Conservation (phyloP, 2,797 vertebrate species). For the Premnoplex brunnescens region DNA sequence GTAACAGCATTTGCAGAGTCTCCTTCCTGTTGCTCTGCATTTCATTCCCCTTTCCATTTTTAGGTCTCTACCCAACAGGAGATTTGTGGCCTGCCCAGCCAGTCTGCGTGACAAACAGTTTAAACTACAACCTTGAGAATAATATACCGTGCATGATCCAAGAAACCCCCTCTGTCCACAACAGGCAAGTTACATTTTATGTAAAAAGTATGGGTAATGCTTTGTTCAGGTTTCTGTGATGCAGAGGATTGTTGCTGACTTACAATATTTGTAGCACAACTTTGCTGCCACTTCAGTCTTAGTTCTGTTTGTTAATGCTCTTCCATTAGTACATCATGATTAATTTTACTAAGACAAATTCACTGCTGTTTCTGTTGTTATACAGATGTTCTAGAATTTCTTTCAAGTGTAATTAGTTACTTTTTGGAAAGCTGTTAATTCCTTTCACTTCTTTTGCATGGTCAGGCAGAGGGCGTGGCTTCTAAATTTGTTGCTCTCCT, state of each 20-base stretch:
- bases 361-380: not conserved
- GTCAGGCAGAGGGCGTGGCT: not conserved
- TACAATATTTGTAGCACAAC: not conserved
- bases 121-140: slow-evolving; percentile 88
- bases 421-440: not conserved
- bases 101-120: slow-evolving; percentile 86
- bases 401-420: not conserved
- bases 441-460: not conserved
- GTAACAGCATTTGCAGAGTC: not conserved
- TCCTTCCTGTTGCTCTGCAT: not conserved
- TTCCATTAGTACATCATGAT: not conserved
- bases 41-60: slow-evolving; percentile 9
- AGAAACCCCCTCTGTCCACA: slow-evolving; percentile 79
- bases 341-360: not conserved
- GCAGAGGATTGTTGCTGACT: not conserved
- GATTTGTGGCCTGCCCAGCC: slow-evolving; percentile 89
- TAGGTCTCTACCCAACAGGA: slow-evolving; percentile 83
- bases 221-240: not conserved
- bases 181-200: slow-evolving; percentile 77
- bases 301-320: not conserved
- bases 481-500: not conserved
- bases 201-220: not conserved
- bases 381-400: not conserved
- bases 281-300: not conserved
- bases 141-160: slow-evolving; percentile 81